phyloP scores from a whole-genome alignment of 2,888 invertebrate species.

The Hydropsyche betteni region DNA sequence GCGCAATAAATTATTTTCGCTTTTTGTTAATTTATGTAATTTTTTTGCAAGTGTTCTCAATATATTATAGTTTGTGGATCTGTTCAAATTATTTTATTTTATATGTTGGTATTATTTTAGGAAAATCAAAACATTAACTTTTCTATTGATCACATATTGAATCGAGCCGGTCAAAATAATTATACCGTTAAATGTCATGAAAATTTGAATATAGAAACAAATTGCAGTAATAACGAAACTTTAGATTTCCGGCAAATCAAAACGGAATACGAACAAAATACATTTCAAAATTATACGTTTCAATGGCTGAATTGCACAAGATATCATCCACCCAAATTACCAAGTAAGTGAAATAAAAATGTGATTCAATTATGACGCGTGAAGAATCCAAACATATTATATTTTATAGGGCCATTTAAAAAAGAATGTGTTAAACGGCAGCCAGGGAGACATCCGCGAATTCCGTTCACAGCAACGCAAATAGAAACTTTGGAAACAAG shows the following conservation, averaged over 20 bases:
- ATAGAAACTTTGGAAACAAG: conserved; percentile 71
- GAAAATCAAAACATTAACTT: conserved; percentile 58
- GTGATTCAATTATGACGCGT: conserved; percentile 23
- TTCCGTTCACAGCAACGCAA: conserved; percentile 75
- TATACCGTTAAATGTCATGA: conserved; percentile 29
- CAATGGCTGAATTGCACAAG: conserved; percentile 76
- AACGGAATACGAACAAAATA: conserved; percentile 50
- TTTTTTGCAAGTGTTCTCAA: not conserved
- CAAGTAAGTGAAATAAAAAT: conserved; percentile 58
- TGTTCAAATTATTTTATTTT: not conserved
- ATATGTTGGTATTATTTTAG: conserved; percentile 5
- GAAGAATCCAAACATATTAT: not conserved
- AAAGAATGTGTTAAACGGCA: conserved; percentile 63
- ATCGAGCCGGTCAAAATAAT: conserved; percentile 62
- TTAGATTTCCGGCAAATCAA: conserved; percentile 35
- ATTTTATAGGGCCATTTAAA: conserved; percentile 55
- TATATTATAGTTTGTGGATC: not conserved
- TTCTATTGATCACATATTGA: conserved; percentile 70
- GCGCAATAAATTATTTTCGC: not conserved
- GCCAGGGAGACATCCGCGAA: conserved; percentile 71
- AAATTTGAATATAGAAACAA: not conserved
- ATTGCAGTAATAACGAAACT: conserved; percentile 25
- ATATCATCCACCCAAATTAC: conserved; percentile 75
- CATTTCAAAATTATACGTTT: conserved; percentile 54
- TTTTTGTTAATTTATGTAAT: not conserved